phyloP scores from a whole-genome alignment of 2,797 vertebrate genomes.

The Morelia viridis region DNA sequence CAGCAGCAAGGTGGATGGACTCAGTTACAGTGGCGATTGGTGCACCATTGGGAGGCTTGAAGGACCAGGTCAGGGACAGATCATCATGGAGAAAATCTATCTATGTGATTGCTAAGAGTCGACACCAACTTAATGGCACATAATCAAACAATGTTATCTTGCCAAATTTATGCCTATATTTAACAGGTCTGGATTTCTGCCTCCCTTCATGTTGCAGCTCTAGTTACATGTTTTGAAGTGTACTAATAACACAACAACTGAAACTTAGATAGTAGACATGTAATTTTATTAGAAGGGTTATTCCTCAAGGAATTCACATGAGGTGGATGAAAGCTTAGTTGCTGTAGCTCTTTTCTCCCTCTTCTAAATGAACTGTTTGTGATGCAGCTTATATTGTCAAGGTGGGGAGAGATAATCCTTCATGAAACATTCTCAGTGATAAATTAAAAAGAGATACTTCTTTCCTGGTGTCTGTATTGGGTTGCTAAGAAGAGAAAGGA shows the following conservation, averaged over 20 bases:
- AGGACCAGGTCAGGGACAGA: background rate
- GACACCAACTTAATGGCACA: background rate
- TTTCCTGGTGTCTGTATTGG: conserved; percentile 36
- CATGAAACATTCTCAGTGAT: conserved; percentile 63
- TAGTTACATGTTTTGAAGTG: conserved; percentile 66
- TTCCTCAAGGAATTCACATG: background rate
- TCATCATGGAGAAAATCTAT: background rate
- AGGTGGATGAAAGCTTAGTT: conserved; percentile 56
- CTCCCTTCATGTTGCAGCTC: conserved; percentile 43
- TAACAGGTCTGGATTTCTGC: conserved; percentile 60
- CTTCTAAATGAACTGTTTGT: conserved; percentile 46
- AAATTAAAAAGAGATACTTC: conserved; percentile 65
- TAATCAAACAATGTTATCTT: conserved; percentile 54
- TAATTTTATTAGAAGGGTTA: background rate
- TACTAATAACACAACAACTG: conserved; percentile 51
- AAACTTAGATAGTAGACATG: background rate
- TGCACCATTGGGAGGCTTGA: background rate
- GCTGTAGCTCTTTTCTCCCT: background rate
- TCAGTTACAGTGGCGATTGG: background rate
- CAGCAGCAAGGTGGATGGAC: background rate
- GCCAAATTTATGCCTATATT: conserved; percentile 61
- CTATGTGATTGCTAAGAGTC: background rate
- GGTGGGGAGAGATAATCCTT: conserved; percentile 66
- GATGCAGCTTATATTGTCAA: conserved; percentile 59
- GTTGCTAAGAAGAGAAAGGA: conserved; percentile 21